phyloP scores from a whole-genome alignment of 2,797 vertebrate species.

The Sebastes kiyomatsui region DNA sequence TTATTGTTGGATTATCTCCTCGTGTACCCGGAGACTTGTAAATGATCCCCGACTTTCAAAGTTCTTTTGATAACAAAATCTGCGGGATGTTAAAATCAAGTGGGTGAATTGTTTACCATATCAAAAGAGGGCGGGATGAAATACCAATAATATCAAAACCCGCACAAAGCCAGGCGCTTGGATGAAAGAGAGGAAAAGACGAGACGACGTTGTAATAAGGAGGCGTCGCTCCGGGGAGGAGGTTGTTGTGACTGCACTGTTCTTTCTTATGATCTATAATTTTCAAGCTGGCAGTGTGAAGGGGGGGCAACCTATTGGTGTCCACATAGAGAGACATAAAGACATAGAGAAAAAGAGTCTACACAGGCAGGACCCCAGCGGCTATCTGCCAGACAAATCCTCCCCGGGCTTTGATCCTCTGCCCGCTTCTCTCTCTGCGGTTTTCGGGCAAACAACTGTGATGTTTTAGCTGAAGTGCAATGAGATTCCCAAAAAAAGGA shows the following conservation, averaged over 20 bases:
- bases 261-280: constrained; percentile 84
- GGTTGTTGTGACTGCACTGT: constrained; percentile 80
- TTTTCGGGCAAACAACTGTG: constrained; percentile 73
- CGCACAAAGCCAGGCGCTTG: constrained; percentile 53
- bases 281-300: constrained; percentile 83
- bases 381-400: constrained; percentile 81
- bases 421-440: constrained; percentile 69
- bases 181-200: constrained; percentile 66
- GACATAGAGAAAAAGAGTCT: constrained; percentile 31
- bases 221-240: constrained; percentile 69
- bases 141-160: constrained; percentile 49
- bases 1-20: constrained; percentile 38
- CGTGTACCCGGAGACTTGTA: background rate
- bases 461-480: constrained; percentile 58
- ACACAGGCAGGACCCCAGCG: constrained; percentile 52
- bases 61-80: constrained; percentile 37
- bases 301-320: constrained; percentile 64
- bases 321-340: constrained; percentile 40
- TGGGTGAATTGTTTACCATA: constrained; percentile 39
- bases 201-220: constrained; percentile 60
- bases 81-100: constrained; percentile 41
- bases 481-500: constrained; percentile 44
- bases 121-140: constrained; percentile 48
- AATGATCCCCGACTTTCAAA: constrained; percentile 16
- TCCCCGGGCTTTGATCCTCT: constrained; percentile 80